A percentile compares a stretch with the other conserved stretches of the same genome.
Evolutionary conservation across 1,140 invertebrate species (phyloP).

Genomic region (Dreissena polymorpha): DNA sequence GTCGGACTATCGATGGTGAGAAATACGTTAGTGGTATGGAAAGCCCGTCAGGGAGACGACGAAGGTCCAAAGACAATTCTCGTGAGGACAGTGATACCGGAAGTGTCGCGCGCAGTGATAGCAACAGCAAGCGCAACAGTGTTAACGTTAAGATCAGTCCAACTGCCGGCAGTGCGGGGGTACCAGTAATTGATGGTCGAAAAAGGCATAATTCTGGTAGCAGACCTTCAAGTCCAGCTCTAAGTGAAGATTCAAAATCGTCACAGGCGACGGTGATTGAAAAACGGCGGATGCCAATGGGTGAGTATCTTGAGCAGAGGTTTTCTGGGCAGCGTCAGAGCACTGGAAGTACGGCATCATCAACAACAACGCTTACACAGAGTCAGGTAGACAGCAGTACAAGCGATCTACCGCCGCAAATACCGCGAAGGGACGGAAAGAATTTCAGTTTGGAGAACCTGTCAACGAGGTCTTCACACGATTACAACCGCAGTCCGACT

Average conservation of each 20-base stretch:
- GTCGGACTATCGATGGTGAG: conserved; percentile 35
- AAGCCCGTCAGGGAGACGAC: conserved; percentile 41
- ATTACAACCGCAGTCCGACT: conserved; percentile 48
- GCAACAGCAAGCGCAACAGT: conserved; percentile 47
- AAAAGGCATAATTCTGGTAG: conserved; percentile 63
- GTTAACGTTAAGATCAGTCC: conserved; percentile 37
- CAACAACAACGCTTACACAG: conserved; percentile 49
- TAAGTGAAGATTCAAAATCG: conserved; percentile 31
- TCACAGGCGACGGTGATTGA: conserved; percentile 5
- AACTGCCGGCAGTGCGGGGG: conserved; percentile 46
- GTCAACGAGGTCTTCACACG: conserved; percentile 48
- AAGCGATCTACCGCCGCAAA: conserved; percentile 45
- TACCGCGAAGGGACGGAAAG: conserved; percentile 37
- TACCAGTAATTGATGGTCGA: conserved; percentile 67
- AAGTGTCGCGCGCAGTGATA: conserved; percentile 44
- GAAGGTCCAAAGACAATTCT: conserved; percentile 38
- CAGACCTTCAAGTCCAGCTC: conserved; percentile 64
- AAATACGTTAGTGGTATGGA: conserved; percentile 40
- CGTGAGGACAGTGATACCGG: conserved; percentile 47
- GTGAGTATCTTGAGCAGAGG: conserved; percentile 61
- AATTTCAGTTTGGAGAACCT: conserved; percentile 50
- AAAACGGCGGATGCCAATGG: conserved; percentile 53
- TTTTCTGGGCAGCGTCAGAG: conserved; percentile 49
- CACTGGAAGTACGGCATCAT: conserved; percentile 32
- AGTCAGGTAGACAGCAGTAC: conserved; percentile 48